A percentile compares a stretch with the other conserved stretches of the same genome.
These are phyloP conservation scores for Sebastes nivosus DNA, from an alignment of 2,797 vertebrate genomes.

Conservation along the genomic window DNA sequence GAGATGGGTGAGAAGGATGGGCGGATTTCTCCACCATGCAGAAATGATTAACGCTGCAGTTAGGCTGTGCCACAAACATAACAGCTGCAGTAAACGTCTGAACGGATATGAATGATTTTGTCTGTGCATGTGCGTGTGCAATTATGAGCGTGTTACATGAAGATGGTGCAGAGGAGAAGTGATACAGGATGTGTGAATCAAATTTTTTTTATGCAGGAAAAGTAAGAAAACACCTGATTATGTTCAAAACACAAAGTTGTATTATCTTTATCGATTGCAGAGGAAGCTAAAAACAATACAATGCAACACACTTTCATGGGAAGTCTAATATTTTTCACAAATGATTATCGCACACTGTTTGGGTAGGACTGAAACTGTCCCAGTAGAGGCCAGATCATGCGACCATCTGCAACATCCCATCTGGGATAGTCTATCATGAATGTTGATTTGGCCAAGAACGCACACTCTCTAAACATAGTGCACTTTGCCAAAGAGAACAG, in stretches of 20 bases:
- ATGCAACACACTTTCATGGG: not conserved
- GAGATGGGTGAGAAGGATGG: constrained; percentile 74
- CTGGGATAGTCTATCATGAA: constrained; percentile 77
- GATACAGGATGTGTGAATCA: not conserved
- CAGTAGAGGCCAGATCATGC: constrained; percentile 72
- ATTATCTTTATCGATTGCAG: constrained; percentile 2
- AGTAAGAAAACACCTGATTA: not conserved
- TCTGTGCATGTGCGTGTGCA: constrained; percentile 3
- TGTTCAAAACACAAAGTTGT: not conserved
- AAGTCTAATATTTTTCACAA: constrained; percentile 38
- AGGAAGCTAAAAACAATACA: not conserved
- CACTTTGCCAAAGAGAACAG: constrained; percentile 62
- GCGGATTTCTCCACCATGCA: constrained; percentile 71
- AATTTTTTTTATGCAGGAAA: not conserved
- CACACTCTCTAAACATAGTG: constrained; percentile 63
- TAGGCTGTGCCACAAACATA: constrained; percentile 76
- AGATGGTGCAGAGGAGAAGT: not conserved
- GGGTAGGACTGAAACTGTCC: constrained; percentile 68
- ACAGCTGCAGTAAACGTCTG: constrained; percentile 78
- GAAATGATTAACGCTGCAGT: constrained; percentile 81
- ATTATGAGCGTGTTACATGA: constrained; percentile 22
- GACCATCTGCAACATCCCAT: constrained; percentile 80
- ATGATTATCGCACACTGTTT: constrained; percentile 44
- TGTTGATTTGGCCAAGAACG: constrained; percentile 75
- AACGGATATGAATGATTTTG: constrained; percentile 67